These are phyloP conservation scores for Palythoa heliodiscus DNA, from an alignment of 92 coral and sea anemone genomes.

Conservation along the genomic window DNA sequence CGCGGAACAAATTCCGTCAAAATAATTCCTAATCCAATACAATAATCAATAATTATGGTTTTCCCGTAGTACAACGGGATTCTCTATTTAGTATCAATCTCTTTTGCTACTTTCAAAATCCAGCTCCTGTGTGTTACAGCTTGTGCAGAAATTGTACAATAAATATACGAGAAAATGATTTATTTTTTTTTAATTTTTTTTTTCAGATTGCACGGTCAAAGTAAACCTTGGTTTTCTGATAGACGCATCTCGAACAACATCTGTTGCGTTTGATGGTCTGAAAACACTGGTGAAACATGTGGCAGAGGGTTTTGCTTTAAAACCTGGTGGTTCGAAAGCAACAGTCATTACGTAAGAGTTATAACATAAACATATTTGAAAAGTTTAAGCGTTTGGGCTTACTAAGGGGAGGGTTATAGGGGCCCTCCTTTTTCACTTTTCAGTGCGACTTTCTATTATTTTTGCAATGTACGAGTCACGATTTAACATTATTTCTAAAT, in stretches of 20 bases:
- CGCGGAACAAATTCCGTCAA: too few species aligned
- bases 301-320: conserved; percentile 16
- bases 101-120: too few species aligned
- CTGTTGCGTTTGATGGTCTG: neutral
- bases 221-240: conserved; percentile 19
- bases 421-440: neutral
- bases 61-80: too few species aligned
- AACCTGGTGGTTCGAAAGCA: conserved; percentile 24
- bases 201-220: conserved; percentile 20
- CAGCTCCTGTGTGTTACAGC: too few species aligned
- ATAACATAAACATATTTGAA: neutral
- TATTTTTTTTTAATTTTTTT: neutral
- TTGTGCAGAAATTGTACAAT: too few species aligned
- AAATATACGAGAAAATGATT: too few species aligned
- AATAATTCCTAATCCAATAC: too few species aligned
- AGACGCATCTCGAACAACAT: conserved; percentile 8
- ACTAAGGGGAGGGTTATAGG: too few species aligned
- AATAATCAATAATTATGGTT: too few species aligned
- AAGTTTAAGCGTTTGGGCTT: neutral
- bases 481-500: too few species aligned
- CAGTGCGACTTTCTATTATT: neutral
- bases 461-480: too few species aligned
- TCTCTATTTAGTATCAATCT: too few species aligned
- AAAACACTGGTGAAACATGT: conserved; percentile 17
- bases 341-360: conserved; percentile 27